Conservation (phyloP, 2,797 vertebrate species). For the Helicolenus hilgendorfi region DNA sequence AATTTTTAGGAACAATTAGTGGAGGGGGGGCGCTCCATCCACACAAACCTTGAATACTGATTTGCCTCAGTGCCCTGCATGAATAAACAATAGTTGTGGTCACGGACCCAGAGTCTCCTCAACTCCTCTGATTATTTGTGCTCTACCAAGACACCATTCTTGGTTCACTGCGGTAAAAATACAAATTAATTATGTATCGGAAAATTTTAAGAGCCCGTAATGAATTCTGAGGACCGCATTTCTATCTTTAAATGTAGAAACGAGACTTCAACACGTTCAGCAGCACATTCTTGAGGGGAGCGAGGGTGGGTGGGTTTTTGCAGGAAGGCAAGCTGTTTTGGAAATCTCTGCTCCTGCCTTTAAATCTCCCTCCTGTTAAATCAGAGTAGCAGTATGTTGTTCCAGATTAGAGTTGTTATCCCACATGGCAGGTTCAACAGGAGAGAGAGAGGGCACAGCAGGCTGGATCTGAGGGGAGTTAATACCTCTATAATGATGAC, state of each 20-base stretch:
- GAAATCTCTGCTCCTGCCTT: conserved; percentile 49
- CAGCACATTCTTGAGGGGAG: conserved; percentile 77
- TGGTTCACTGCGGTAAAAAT: conserved; percentile 7
- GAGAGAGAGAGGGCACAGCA: conserved; percentile 44
- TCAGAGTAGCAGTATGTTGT: conserved; percentile 62
- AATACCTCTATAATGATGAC: conserved; percentile 65
- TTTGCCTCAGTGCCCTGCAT: conserved; percentile 74
- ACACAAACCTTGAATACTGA: conserved; percentile 75
- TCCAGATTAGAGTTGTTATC: conserved; percentile 77
- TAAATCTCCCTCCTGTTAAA: conserved; percentile 53
- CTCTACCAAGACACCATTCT: conserved; percentile 23
- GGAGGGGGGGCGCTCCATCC: conserved; percentile 46
- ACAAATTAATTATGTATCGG: conserved; percentile 12
- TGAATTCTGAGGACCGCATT: conserved; percentile 10
- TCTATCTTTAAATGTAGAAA: conserved; percentile 4
- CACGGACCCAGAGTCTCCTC: conserved; percentile 31
- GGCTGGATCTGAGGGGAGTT: conserved; percentile 48
- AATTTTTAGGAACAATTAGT: conserved; percentile 76
- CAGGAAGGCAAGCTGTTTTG: conserved; percentile 63
- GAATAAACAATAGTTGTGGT: conserved; percentile 86
- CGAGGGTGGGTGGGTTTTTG: conserved; percentile 23
- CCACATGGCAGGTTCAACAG: conserved; percentile 65
- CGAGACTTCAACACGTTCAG: conserved; percentile 35
- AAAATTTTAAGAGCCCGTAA: background rate
- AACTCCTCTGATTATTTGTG: conserved; percentile 29